Percentiles rank a stretch among this genome's conserved stretches.
Conservation (phyloP, 2,888 invertebrate genomes). For the Mechanitis mazaeus region DNA sequence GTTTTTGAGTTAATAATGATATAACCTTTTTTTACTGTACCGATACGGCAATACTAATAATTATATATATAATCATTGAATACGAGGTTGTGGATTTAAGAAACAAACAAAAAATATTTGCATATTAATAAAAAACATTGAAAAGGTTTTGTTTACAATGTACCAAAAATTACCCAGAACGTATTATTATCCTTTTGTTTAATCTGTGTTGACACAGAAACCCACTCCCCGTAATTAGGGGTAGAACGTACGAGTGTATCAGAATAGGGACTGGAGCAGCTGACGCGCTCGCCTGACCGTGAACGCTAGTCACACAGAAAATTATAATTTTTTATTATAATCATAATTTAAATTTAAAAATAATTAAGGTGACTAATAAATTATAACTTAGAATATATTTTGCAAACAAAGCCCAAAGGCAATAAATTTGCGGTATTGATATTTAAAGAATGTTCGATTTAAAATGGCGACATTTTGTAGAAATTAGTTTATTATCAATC, state of each 20-base stretch:
- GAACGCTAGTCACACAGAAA: slow-evolving; percentile 46
- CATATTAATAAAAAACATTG: not conserved
- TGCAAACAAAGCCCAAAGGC: slow-evolving; percentile 50
- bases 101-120: not conserved
- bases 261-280: slow-evolving; percentile 50
- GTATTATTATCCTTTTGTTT: slow-evolving; percentile 12
- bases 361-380: slow-evolving; percentile 36
- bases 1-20: slow-evolving; percentile 6
- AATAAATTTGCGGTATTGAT: slow-evolving; percentile 62
- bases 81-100: not conserved
- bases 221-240: slow-evolving; percentile 58
- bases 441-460: slow-evolving; percentile 62
- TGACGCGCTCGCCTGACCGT: slow-evolving; percentile 38
- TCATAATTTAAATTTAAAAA: slow-evolving; percentile 24
- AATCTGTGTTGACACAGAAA: slow-evolving; percentile 57
- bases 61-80: not conserved
- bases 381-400: slow-evolving; percentile 39
- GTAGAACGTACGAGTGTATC: slow-evolving; percentile 41
- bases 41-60: not conserved
- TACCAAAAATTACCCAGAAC: not conserved
- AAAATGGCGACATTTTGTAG: slow-evolving; percentile 53
- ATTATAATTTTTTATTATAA: slow-evolving; percentile 25
- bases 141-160: not conserved
- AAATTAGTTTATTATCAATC: slow-evolving; percentile 17
- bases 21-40: slow-evolving; percentile 3